Evolutionary conservation across 2,797 vertebrate species (phyloP), one percentile per base, ranked within the genome.

Genomic region (Sebastiscus albofasciatus): DNA sequence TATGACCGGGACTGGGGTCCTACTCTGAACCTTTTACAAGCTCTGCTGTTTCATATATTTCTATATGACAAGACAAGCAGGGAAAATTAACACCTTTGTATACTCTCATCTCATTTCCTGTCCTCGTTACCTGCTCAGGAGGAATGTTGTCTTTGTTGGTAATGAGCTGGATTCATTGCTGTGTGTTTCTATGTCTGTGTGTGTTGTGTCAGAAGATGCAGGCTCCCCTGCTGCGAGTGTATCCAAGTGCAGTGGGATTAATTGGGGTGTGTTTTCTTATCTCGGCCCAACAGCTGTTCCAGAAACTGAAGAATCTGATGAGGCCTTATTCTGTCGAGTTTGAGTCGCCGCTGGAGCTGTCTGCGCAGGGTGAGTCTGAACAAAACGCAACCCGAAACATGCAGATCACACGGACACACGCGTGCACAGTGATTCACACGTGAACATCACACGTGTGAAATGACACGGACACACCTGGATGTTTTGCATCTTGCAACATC

Each of bases 231-330:
- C 83, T 81, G 85, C 22, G 24, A 72, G 54, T 20, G 29, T 68
- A 56, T 79, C 75, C 67, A 69, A 80, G 84, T 72, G 85, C 79
- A 71, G 62, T 18, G 20, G 72, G 75, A 92, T 93, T 91, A 89
- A 93, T 92, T 86, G 82, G 31, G 34, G 69, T 72, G 75, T 87
- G 70, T 70, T 68, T 74, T 91, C 94, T 95, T 95, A 95, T 96
- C 94, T 89, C 84, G 90, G 61, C 56, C 87, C 87, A 83, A 90
- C 96, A 99, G 99, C 97, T 99, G 92, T 99, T 99, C 94, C 97
- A 97, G 96, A 99, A 98, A 92, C 96, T 99, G 94, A 98, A 98
- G 96, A 98, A 97, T 93, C 96, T 99, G 94, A 99, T 99, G 99
- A 98, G 96, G 95, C 99, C 99, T 93, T 97, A 98, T 93, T 97